Conservation (phyloP, 2,888 invertebrate species). For the Idaea dimidiata region DNA sequence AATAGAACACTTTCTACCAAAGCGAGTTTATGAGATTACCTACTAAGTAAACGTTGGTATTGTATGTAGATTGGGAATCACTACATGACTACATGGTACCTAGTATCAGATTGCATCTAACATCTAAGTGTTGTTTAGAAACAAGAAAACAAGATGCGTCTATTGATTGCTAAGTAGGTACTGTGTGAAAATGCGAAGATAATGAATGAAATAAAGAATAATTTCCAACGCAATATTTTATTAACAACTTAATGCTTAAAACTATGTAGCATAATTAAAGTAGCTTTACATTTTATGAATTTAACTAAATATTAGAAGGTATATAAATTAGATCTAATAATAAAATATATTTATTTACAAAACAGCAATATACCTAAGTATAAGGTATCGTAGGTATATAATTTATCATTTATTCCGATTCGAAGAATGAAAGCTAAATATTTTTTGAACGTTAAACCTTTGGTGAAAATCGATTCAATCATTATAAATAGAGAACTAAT, state of each 20-base stretch:
- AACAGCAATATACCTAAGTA: background rate
- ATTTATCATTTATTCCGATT: too few relatives aligned
- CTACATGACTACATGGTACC: too few relatives aligned
- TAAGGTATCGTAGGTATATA: conserved; percentile 3
- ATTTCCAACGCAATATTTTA: conserved; percentile 7
- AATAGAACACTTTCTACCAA: too few relatives aligned
- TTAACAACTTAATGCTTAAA: conserved; percentile 6
- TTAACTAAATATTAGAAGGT: background rate
- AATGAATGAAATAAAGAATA: background rate
- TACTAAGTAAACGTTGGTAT: too few relatives aligned
- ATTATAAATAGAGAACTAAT: background rate
- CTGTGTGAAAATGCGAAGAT: background rate
- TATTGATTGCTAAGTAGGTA: too few relatives aligned
- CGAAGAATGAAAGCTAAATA: too few relatives aligned
- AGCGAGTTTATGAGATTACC: too few relatives aligned
- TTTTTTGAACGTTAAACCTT: background rate
- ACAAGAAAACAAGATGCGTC: too few relatives aligned
- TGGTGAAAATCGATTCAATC: background rate
- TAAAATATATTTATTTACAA: background rate
- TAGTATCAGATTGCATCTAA: too few relatives aligned
- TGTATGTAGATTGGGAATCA: too few relatives aligned
- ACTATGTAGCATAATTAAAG: conserved; percentile 9
- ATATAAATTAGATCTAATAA: conserved; percentile 8
- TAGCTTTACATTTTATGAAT: conserved; percentile 4
- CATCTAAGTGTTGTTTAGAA: too few relatives aligned